Base-by-base conservation (phyloP, 2,113 vertebrate genomes). In the Aix galericulata region DNA sequence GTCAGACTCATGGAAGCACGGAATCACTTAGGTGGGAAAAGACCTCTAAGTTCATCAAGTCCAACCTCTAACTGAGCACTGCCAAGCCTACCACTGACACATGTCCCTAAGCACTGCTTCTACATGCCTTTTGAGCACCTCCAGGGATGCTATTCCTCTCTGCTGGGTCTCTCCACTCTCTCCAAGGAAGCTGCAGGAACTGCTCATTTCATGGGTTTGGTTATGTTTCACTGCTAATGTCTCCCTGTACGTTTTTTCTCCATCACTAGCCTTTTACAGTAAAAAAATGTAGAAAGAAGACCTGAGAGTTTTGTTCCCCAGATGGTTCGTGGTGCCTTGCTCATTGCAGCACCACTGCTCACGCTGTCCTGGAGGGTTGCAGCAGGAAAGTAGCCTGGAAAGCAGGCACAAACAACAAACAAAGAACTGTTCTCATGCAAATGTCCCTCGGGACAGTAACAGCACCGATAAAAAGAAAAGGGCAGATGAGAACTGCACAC, bases 361-460 rank as follows among this genome's bases (percentile, higher is more conserved):
- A 25, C 6, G 36, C 72, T 48, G 18, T 9, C 13, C 1, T 29
- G 55, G 38, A 84, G 32, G 15, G 34, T 6, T 64, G 71, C 60
- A 82, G 40, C 79, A 0, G 0, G 50, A 84, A 64, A 91, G n/a
- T 56, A 69, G 4, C 11, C 12, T 1, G 3, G 55, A 25, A 79
- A 56, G 85, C 80, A 40, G 42, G 23, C 46, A 48, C 38, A 62
- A 87, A 69, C 23, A 75, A 55, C 40, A 69, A 88, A 50, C 32
- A 92, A 82, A 91, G 44, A 71, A 71, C 31, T 42, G 68, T 71
- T 91, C 80, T 79, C 76, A 89, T 13, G 4, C 50, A 88, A 86
- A 86, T 71, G 48, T 18, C 68, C 74, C 68, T 79, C 50, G 31
- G 0, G 1, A 25, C 20, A 59, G 63, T 4, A n/a, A 59, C 5